Evolutionary conservation across 2,113 vertebrate species (phyloP).

Genomic region (Typhlomys cinereus): DNA sequence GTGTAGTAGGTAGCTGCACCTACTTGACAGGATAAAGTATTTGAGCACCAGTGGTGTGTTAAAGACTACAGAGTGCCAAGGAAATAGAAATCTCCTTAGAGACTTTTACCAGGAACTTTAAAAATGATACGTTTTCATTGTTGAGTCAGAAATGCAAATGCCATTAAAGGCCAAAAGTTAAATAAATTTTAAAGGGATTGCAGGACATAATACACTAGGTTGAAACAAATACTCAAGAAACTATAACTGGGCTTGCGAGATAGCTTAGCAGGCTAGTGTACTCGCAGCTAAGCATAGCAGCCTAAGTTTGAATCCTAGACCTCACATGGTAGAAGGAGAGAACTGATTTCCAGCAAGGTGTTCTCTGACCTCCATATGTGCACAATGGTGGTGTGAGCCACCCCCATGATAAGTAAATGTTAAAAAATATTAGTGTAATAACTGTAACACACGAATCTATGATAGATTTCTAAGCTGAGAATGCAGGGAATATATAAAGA

Average conservation of each 20-base stretch:
- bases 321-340: too few relatives aligned
- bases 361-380: too few relatives aligned
- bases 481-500: not conserved
- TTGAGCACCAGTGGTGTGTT: not conserved
- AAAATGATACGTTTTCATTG: not conserved
- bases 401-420: too few relatives aligned
- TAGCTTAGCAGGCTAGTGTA: too few relatives aligned
- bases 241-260: too few relatives aligned
- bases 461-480: not conserved
- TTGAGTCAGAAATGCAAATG: not conserved
- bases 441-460: not conserved
- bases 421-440: not conserved
- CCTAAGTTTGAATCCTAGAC: too few relatives aligned
- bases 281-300: too few relatives aligned
- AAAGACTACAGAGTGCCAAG: not conserved
- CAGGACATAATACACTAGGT: not conserved
- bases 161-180: conserved; percentile 15
- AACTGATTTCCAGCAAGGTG: too few relatives aligned
- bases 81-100: not conserved
- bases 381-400: too few relatives aligned
- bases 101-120: conserved; percentile 11
- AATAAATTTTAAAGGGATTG: not conserved
- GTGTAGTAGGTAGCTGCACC: not conserved
- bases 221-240: not conserved
- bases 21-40: not conserved